phyloP scores from a whole-genome alignment of 1,140 invertebrate species.

The Drosophila nebulosa region DNA sequence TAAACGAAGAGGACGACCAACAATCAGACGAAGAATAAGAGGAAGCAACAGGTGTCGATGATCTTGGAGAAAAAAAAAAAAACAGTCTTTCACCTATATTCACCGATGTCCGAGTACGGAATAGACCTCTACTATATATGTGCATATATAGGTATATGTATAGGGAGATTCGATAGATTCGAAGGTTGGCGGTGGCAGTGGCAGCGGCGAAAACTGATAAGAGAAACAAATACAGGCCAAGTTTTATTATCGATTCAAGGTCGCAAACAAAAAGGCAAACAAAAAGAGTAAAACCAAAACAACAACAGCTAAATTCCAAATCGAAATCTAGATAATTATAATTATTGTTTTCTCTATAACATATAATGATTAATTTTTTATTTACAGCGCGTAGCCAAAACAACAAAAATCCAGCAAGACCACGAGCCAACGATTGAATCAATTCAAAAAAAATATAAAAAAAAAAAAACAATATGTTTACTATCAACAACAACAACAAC shows the following conservation, averaged over 20 bases:
- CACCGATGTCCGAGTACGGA: background rate
- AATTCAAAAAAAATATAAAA: constrained; percentile 23
- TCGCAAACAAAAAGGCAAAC: background rate
- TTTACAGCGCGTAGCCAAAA: constrained; percentile 62
- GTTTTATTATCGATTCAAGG: background rate
- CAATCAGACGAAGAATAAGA: background rate
- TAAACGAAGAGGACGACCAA: background rate
- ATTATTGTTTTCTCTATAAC: background rate
- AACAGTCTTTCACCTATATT: too few species aligned
- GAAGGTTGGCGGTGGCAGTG: background rate
- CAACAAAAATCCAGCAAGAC: background rate
- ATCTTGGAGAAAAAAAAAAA: background rate
- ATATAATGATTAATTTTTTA: constrained; percentile 65
- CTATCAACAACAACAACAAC: constrained; percentile 2
- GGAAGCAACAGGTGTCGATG: background rate
- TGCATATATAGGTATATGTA: background rate
- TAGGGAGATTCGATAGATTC: background rate
- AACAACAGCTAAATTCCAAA: background rate
- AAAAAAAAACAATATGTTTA: constrained; percentile 14
- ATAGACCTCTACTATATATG: background rate
- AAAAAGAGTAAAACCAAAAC: background rate
- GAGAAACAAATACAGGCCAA: background rate
- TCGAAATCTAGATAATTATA: background rate
- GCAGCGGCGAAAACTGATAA: background rate
- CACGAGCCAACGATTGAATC: too few species aligned